Conservation (phyloP, 2,113 vertebrate genomes). For the Urocolius indicus region DNA sequence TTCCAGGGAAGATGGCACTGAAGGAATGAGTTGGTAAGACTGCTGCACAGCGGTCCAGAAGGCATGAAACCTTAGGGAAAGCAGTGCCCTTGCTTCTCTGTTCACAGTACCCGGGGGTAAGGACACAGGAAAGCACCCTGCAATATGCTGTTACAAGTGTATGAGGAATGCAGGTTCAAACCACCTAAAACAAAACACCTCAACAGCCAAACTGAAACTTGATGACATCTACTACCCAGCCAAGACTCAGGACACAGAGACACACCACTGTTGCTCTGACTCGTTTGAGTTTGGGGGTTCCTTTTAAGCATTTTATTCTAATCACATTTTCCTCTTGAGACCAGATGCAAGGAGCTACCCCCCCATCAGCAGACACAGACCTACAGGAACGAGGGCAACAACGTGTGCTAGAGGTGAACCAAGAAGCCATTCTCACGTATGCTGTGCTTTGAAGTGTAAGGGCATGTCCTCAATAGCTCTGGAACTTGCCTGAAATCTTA, state of each 20-base stretch:
- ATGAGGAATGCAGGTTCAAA: background rate
- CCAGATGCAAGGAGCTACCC: accelerated
- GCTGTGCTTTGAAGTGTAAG: background rate
- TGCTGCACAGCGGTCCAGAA: background rate
- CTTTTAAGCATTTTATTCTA: background rate
- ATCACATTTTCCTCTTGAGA: background rate
- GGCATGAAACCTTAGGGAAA: background rate
- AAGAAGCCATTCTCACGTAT: background rate
- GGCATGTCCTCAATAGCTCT: background rate
- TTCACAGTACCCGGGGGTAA: background rate
- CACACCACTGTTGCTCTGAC: background rate
- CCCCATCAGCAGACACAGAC: background rate
- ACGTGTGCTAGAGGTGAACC: background rate
- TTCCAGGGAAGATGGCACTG: background rate
- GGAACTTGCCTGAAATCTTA: background rate
- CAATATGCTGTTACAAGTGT: background rate
- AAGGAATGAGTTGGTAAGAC: background rate
- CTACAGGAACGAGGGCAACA: background rate
- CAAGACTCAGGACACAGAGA: background rate
- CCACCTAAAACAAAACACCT: background rate
- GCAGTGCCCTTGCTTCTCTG: background rate
- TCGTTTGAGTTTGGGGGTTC: background rate
- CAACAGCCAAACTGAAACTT: background rate
- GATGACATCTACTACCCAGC: background rate
- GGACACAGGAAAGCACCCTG: background rate